phyloP scores from a whole-genome alignment of 2,888 invertebrate genomes.

The Hanleya hanleyi region DNA sequence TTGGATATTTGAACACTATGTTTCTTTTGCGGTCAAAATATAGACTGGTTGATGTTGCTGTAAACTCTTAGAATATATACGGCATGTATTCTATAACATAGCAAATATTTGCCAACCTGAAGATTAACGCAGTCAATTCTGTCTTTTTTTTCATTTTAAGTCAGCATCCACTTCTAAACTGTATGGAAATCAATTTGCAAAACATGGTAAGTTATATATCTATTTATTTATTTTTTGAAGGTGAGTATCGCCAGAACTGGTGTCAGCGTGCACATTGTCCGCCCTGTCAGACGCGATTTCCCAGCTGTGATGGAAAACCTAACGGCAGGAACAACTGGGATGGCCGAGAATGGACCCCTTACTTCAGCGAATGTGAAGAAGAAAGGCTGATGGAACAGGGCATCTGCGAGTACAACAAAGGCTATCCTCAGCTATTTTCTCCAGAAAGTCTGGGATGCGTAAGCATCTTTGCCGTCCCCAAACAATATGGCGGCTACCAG shows the following conservation, averaged over 20 bases:
- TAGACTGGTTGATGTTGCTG: too few relatives aligned
- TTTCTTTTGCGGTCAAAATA: too few relatives aligned
- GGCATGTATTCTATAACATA: too few relatives aligned
- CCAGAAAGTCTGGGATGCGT: not conserved
- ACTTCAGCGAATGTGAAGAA: not conserved
- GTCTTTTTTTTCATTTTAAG: too few relatives aligned
- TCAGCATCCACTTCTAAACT: too few relatives aligned
- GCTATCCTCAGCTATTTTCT: not conserved
- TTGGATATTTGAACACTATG: too few relatives aligned
- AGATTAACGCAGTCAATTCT: too few relatives aligned
- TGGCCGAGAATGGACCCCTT: not conserved
- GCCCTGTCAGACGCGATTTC: conserved; percentile 43
- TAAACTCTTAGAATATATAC: too few relatives aligned
- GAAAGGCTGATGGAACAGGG: not conserved
- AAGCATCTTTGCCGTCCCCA: not conserved
- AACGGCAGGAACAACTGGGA: conserved; percentile 31
- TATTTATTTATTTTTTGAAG: conserved; percentile 25
- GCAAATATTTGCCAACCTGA: too few relatives aligned
- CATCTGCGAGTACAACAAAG: not conserved
- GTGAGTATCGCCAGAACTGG: conserved; percentile 46
- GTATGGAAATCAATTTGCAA: too few relatives aligned
- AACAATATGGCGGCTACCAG: not conserved
- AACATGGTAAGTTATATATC: not conserved
- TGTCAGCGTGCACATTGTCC: conserved; percentile 44
- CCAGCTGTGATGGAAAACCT: conserved; percentile 44